These are phyloP conservation scores for Aricia agestis DNA, from an alignment of 1,140 invertebrate species.

Conservation along the genomic window DNA sequence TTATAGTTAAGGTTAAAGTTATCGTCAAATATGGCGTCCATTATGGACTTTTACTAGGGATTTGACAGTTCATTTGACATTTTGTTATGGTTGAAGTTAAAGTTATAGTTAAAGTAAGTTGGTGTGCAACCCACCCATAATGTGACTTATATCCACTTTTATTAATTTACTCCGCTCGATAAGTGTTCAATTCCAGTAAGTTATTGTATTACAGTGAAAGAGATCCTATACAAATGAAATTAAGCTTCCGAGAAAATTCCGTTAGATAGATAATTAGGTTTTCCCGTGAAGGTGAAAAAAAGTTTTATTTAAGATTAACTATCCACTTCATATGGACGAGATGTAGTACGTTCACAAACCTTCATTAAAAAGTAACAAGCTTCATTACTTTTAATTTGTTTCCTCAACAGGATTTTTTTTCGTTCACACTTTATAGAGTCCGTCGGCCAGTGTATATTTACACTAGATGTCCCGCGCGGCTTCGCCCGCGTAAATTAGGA, in stretches of 20 bases:
- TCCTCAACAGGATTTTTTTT: conserved; percentile 2
- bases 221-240: conserved; percentile 15
- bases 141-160: neutral
- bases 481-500: too few relatives aligned
- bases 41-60: too few relatives aligned
- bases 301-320: conserved; percentile 8
- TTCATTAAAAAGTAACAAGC: conserved; percentile 14
- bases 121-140: too few relatives aligned
- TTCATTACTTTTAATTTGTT: conserved; percentile 12
- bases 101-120: too few relatives aligned
- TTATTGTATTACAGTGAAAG: conserved; percentile 6
- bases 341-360: conserved; percentile 8
- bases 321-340: conserved; percentile 10
- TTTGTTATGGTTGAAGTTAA: too few relatives aligned
- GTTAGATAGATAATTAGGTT: conserved; percentile 9
- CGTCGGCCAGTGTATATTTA: neutral
- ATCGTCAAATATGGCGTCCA: too few relatives aligned
- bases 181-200: neutral
- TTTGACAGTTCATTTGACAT: too few relatives aligned
- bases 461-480: too few relatives aligned
- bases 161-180: neutral
- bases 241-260: neutral
- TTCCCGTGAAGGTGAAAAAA: neutral
- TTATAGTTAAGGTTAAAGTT: too few relatives aligned
- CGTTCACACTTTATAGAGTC: neutral